Evolutionary conservation across 2,888 invertebrate genomes (phyloP).

Genomic region (Sympetrum striolatum): DNA sequence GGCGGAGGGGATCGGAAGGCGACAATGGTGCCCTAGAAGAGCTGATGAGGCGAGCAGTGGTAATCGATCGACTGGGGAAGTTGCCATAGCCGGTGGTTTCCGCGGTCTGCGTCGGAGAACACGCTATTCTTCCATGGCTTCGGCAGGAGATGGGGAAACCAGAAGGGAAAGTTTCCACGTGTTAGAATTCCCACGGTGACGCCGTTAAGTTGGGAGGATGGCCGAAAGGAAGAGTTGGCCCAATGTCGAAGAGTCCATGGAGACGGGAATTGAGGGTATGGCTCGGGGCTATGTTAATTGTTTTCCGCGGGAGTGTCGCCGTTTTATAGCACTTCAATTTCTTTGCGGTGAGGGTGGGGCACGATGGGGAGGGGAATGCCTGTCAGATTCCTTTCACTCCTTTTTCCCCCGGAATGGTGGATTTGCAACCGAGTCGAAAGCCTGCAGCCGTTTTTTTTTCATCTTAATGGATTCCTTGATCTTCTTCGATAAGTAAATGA

Average conservation of each 20-base stretch:
- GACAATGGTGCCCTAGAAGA: too few relatives aligned
- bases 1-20: too few relatives aligned
- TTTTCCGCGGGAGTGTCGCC: background rate
- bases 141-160: background rate
- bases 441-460: too few relatives aligned
- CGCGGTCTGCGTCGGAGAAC: background rate
- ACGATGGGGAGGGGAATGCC: background rate
- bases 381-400: background rate
- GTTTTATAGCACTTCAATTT: background rate
- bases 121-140: background rate
- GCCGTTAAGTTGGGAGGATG: background rate
- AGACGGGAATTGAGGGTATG: background rate
- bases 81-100: background rate
- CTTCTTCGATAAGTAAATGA: too few relatives aligned
- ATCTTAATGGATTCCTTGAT: too few relatives aligned
- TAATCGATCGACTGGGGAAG: too few relatives aligned
- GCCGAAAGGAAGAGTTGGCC: background rate
- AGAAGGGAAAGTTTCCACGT: background rate
- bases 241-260: background rate
- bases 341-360: background rate
- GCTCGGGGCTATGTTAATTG: background rate
- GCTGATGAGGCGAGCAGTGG: background rate
- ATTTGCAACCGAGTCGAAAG: too few relatives aligned
- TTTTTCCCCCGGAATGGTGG: background rate
- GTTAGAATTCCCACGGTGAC: constrained; percentile 18